Evolutionary conservation across 2,113 vertebrate species (phyloP), one percentile per base, ranked within the genome.

Genomic region (Columbina picui): DNA sequence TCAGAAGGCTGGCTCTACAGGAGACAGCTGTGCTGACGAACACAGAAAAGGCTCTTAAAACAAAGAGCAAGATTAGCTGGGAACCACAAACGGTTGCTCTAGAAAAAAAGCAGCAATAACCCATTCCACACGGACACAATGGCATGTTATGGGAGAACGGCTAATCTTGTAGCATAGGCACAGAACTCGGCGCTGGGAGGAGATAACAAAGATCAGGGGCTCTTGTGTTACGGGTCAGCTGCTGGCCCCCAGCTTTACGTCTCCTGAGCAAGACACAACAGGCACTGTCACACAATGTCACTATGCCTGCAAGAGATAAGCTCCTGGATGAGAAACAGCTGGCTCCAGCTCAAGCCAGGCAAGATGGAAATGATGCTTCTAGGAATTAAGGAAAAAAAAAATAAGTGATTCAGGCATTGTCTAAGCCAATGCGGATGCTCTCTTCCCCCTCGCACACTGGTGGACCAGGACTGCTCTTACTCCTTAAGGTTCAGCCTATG

Each of bases 321-420:
- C 91, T 81, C 32, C 60, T 25, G 91, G 76, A 36, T 1, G 21
- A 81, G 90, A 84, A 87, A 84, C 64, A 93, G 86, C 79, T 94
- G 94, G 83, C 86, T 89, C 80, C 29, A 81, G 60, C 86, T 96
- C 83, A 78, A 92, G 52, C 26, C 69, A 64, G 76, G 64, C 80
- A 84, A 95, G 93, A 96, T 90, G 86, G 80, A 81, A 94, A 63
- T 19, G 79, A 92, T 95, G 85, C 49, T 94, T 94, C 92, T 61
- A 94, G 71, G 83, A 45, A 45, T 18, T 45, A 12, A n/a, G n/a
- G n/a, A 69, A 79, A 27, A 70, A 70, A 83, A 43, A 52, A 55
- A 75, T 7, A 84, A 65, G 27, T 4, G 14, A 61, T 61, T 41
- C 13, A 19, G 29, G 53, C n/a, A 22, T 85, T 92, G 80, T 64